Conservation (phyloP, 2,888 invertebrate species). For the Drosophila recens region DNA sequence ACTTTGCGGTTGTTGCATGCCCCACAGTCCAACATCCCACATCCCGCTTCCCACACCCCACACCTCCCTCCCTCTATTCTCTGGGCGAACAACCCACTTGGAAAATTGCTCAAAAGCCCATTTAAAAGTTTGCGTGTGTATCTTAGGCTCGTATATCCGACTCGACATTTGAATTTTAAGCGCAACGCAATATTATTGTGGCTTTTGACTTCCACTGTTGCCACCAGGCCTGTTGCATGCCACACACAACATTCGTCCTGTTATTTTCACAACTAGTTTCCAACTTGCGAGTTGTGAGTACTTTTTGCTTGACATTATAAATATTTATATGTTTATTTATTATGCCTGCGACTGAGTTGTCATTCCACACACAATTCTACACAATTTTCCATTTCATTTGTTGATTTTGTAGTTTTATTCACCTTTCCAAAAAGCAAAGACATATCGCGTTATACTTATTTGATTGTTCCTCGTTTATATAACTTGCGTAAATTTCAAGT, state of each 20-base stretch:
- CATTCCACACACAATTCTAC: slow-evolving; percentile 35
- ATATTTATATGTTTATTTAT: slow-evolving; percentile 7
- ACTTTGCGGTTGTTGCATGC: slow-evolving; percentile 63
- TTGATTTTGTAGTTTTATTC: slow-evolving; percentile 26
- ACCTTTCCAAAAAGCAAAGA: neutral
- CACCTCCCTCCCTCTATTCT: neutral
- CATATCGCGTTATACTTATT: slow-evolving; percentile 20
- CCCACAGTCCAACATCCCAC: no score
- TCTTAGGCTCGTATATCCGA: slow-evolving; percentile 44
- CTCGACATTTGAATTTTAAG: slow-evolving; percentile 38
- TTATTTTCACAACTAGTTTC: slow-evolving; percentile 47
- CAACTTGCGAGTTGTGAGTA: slow-evolving; percentile 25
- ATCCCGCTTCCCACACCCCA: no score
- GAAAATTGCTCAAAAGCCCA: slow-evolving; percentile 69
- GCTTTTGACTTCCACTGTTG: slow-evolving; percentile 18
- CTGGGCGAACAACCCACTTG: slow-evolving; percentile 47
- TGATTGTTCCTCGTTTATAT: neutral
- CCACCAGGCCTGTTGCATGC: slow-evolving; percentile 47
- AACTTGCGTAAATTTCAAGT: slow-evolving; percentile 21
- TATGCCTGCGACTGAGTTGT: slow-evolving; percentile 34
- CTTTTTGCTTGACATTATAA: slow-evolving; percentile 11
- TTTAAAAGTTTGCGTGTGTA: slow-evolving; percentile 62
- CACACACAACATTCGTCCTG: slow-evolving; percentile 22
- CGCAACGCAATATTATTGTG: slow-evolving; percentile 35
- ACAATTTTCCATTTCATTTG: slow-evolving; percentile 23